Evolutionary conservation across 2,797 vertebrate species (phyloP).

Genomic region (Apogon hyalosoma): DNA sequence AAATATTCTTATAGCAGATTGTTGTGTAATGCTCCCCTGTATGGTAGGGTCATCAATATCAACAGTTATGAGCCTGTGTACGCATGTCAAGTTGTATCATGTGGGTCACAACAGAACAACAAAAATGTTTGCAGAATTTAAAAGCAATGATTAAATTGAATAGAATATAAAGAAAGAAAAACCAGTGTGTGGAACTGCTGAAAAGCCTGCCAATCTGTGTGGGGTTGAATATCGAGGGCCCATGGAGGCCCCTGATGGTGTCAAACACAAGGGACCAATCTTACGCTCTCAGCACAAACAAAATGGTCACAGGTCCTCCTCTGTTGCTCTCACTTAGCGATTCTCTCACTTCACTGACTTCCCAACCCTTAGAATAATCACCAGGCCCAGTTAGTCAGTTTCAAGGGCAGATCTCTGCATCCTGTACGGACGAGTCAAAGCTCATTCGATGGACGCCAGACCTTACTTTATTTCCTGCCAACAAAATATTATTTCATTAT

Average conservation of each 20-base stretch:
- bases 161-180: slow-evolving; percentile 41
- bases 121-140: slow-evolving; percentile 58
- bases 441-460: slow-evolving; percentile 27
- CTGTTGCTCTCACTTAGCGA: slow-evolving; percentile 83
- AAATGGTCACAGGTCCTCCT: slow-evolving; percentile 88
- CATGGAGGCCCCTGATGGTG: slow-evolving; percentile 64
- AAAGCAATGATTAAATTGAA: slow-evolving; percentile 57
- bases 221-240: slow-evolving; percentile 68
- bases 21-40: slow-evolving; percentile 21
- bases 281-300: slow-evolving; percentile 89
- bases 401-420: slow-evolving; percentile 79
- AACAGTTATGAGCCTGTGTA: slow-evolving; percentile 9
- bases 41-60: slow-evolving; percentile 42
- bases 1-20: slow-evolving; percentile 24
- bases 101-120: slow-evolving; percentile 66
- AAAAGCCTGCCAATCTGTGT: slow-evolving; percentile 37
- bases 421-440: slow-evolving; percentile 19
- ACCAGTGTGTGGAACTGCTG: slow-evolving; percentile 7
- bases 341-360: slow-evolving; percentile 88
- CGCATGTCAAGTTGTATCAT: slow-evolving; percentile 56
- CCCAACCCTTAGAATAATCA: slow-evolving; percentile 91
- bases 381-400: slow-evolving; percentile 79
- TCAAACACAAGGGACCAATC: slow-evolving; percentile 83
- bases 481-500: slow-evolving; percentile 44
- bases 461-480: slow-evolving; percentile 32